phyloP scores from a whole-genome alignment of 2,888 invertebrate genomes.

The Panopea generosa region DNA sequence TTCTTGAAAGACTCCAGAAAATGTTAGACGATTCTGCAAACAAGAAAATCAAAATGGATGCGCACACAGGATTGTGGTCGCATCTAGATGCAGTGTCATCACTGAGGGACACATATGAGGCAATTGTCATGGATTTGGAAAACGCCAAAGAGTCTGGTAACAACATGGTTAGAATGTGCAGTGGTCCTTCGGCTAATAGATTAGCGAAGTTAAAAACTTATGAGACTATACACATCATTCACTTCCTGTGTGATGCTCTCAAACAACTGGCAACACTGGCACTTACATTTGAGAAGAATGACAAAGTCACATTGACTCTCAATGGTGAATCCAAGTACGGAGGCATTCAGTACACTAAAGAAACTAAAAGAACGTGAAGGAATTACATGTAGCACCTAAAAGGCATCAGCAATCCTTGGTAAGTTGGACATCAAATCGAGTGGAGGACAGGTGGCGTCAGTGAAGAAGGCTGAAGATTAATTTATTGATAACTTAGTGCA shows the following conservation, averaged over 20 bases:
- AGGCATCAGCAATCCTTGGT: not conserved
- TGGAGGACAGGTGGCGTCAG: too few relatives aligned
- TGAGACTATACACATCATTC: constrained; percentile 21
- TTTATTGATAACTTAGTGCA: too few relatives aligned
- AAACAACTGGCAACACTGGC: constrained; percentile 21
- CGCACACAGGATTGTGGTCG: constrained; percentile 30
- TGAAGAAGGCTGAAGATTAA: too few relatives aligned
- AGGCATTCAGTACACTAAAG: constrained; percentile 15
- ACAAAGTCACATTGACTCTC: constrained; percentile 17
- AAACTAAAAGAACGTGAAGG: not conserved
- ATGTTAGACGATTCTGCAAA: constrained; percentile 25
- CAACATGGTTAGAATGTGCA: constrained; percentile 22
- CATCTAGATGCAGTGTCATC: constrained; percentile 33
- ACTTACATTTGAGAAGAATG: constrained; percentile 29
- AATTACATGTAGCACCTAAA: not conserved
- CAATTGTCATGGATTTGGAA: too few relatives aligned
- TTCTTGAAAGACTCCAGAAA: constrained; percentile 25
- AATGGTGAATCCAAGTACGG: too few relatives aligned
- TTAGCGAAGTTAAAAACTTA: constrained; percentile 32
- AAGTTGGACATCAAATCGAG: too few relatives aligned
- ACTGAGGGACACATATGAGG: too few relatives aligned
- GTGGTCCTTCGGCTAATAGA: too few relatives aligned
- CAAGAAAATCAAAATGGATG: constrained; percentile 20
- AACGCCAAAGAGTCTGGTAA: constrained; percentile 14
- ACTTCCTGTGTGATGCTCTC: too few relatives aligned